Conservation (phyloP, 2,797 vertebrate species). For the Trachurus trachurus region DNA sequence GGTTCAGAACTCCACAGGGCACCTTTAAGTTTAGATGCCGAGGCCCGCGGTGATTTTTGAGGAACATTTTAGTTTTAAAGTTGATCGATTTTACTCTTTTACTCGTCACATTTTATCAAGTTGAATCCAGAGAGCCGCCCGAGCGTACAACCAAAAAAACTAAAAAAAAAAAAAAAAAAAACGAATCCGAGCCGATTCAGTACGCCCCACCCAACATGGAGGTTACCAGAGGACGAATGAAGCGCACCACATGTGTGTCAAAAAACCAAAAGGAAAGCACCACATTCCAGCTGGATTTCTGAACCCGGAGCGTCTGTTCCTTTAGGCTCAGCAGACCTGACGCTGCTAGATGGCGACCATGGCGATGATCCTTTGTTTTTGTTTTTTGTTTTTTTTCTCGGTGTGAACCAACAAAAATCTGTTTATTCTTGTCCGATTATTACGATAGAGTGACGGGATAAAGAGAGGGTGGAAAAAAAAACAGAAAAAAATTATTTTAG, state of each 20-base stretch:
- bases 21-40: constrained; percentile 27
- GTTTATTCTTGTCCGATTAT: constrained; percentile 77
- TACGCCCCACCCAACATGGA: constrained; percentile 15
- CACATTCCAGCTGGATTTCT: constrained; percentile 65
- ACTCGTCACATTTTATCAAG: background rate
- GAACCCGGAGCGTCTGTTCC: constrained; percentile 57
- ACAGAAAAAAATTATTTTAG: constrained; percentile 82
- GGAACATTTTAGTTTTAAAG: background rate
- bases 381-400: constrained; percentile 24
- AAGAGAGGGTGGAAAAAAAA: constrained; percentile 41
- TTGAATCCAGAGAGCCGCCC: background rate
- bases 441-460: constrained; percentile 52
- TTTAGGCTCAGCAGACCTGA: constrained; percentile 64
- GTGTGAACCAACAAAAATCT: constrained; percentile 70
- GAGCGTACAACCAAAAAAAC: constrained; percentile 16
- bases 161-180: no score
- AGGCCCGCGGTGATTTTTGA: background rate
- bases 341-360: constrained; percentile 62
- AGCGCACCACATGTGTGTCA: constrained; percentile 53
- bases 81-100: constrained; percentile 14
- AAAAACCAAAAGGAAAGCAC: constrained; percentile 70
- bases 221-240: constrained; percentile 10
- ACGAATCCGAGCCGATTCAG: background rate
- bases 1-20: constrained; percentile 25
- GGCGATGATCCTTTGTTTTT: constrained; percentile 25